Evolutionary conservation across 2,888 invertebrate species (phyloP).

Genomic region (Apoda limacodes): DNA sequence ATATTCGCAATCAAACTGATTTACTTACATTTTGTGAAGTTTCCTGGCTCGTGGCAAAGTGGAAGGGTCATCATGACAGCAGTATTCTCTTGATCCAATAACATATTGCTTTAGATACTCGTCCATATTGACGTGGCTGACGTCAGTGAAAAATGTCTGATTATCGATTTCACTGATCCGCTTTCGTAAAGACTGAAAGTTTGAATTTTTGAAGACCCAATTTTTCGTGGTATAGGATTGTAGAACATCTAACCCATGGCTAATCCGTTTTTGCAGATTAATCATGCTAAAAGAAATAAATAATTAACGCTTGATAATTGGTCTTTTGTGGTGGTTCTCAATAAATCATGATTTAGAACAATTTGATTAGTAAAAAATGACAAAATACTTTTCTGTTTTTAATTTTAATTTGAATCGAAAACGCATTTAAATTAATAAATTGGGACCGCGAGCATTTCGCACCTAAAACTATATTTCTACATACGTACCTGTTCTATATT

Average conservation of each 20-base stretch:
- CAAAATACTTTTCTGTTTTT: no score
- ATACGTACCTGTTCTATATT: no score
- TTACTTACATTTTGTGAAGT: constrained; percentile 71
- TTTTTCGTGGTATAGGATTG: constrained; percentile 85
- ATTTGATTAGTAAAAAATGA: no score
- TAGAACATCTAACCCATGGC: constrained; percentile 73
- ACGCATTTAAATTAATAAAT: no score
- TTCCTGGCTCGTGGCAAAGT: constrained; percentile 79
- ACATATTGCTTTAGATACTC: constrained; percentile 69
- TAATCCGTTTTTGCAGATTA: constrained; percentile 72
- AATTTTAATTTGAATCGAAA: no score
- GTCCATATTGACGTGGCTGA: constrained; percentile 36
- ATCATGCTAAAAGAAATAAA: constrained; percentile 63
- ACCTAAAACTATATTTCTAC: no score
- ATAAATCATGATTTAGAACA: no score
- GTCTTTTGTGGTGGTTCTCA: no score
- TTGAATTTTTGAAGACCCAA: constrained; percentile 81
- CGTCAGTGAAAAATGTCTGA: constrained; percentile 70
- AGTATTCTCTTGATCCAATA: constrained; percentile 82
- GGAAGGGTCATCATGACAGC: constrained; percentile 83
- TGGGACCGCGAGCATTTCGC: no score
- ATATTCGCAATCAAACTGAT: no score
- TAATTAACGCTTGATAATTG: no score
- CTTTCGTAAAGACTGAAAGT: constrained; percentile 64
- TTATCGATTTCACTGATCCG: constrained; percentile 68